phyloP scores from a whole-genome alignment of 2,888 invertebrate species.

The Sarcophaga caerulescens region DNA sequence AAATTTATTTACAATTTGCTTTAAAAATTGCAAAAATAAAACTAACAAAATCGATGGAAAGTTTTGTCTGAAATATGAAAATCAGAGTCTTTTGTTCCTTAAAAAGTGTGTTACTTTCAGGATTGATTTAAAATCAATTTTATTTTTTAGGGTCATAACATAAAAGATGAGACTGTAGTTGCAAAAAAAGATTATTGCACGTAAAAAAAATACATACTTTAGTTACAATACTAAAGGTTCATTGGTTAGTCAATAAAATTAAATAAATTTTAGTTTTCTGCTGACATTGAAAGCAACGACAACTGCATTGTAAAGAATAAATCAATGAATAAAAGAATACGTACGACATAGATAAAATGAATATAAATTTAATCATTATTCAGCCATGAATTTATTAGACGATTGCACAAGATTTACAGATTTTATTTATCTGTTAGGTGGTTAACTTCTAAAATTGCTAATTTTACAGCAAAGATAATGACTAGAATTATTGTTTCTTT shows the following conservation, averaged over 20 bases:
- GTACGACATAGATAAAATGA: background rate
- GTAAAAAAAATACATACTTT: background rate
- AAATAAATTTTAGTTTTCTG: conserved; percentile 35
- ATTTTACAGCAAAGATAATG: background rate
- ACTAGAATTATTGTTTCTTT: background rate
- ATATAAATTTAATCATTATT: conserved; percentile 24
- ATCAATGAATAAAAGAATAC: background rate
- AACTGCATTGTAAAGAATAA: conserved; percentile 10
- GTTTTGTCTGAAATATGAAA: too few species aligned
- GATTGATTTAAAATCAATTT: background rate
- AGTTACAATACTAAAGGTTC: background rate
- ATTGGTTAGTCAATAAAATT: background rate
- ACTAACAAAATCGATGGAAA: too few species aligned
- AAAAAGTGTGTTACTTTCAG: background rate
- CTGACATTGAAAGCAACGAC: conserved; percentile 44
- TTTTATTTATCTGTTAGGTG: conserved; percentile 71
- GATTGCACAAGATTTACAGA: conserved; percentile 74
- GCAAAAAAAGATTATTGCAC: background rate
- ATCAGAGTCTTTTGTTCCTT: too few species aligned
- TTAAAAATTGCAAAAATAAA: too few species aligned
- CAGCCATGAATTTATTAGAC: conserved; percentile 75
- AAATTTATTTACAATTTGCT: too few species aligned
- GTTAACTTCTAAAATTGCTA: background rate
- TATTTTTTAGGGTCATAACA: background rate
- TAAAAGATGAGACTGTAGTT: background rate